A percentile compares a stretch with the other conserved stretches of the same genome.
These are phyloP conservation scores for Catharus minimus DNA, from an alignment of 2,113 vertebrate genomes.

Conservation along the genomic window DNA sequence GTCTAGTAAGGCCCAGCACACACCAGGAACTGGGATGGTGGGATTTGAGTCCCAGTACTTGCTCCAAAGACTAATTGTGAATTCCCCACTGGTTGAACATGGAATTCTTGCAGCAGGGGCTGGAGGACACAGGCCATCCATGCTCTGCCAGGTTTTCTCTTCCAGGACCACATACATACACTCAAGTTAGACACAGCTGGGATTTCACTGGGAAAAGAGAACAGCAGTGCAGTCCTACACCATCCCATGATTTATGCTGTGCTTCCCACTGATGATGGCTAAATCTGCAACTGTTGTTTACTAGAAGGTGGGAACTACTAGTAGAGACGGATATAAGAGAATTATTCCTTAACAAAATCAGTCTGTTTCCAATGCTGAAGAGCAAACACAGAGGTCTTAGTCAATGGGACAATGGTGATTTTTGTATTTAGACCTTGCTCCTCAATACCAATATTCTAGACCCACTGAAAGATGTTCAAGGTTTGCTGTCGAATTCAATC, in stretches of 20 bases:
- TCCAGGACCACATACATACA: background rate
- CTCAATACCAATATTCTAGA: background rate
- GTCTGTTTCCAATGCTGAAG: background rate
- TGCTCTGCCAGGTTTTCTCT: background rate
- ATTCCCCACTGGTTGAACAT: background rate
- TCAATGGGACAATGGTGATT: background rate
- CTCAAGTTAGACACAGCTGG: background rate
- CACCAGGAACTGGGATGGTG: accelerated
- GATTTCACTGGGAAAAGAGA: background rate
- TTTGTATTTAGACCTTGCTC: background rate
- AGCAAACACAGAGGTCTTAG: background rate
- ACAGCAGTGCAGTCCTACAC: background rate
- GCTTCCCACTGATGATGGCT: background rate
- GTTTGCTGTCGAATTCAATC: background rate
- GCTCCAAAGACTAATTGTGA: background rate
- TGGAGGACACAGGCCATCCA: background rate
- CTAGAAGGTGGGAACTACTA: background rate
- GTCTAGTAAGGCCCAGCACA: background rate
- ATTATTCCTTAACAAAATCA: background rate
- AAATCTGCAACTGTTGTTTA: background rate
- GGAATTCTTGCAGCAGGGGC: background rate
- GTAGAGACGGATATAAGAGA: background rate
- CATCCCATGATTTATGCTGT: background rate
- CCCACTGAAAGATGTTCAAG: background rate
- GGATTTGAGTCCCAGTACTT: background rate